A percentile compares a stretch with the other conserved stretches of the same genome.
These are phyloP conservation scores for Drosophila eugracilis DNA, from an alignment of 1,140 invertebrate genomes.

Conservation along the genomic window DNA sequence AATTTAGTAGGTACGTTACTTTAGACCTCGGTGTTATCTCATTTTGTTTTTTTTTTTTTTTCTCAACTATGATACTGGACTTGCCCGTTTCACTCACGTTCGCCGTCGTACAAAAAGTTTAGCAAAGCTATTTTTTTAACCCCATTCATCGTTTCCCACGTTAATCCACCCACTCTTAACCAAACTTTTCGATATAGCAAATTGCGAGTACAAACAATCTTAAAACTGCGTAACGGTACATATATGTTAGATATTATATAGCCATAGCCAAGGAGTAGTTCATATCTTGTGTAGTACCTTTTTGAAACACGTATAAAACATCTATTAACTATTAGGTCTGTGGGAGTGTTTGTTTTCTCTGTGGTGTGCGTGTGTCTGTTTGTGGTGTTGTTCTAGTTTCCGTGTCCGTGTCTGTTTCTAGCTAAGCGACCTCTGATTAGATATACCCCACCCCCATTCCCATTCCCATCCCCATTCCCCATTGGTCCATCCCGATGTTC, in stretches of 20 bases:
- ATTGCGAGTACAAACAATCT: constrained; percentile 78
- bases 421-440: constrained; percentile 63
- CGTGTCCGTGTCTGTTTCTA: constrained; percentile 43
- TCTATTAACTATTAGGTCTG: constrained; percentile 67
- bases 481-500: constrained; percentile 57
- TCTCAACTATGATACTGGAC: constrained; percentile 71
- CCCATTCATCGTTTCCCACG: constrained; percentile 11
- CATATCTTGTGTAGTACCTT: constrained; percentile 63
- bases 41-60: constrained; percentile 56
- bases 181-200: constrained; percentile 70
- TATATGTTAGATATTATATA: constrained; percentile 57
- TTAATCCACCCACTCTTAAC: constrained; percentile 1
- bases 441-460: constrained; percentile 44
- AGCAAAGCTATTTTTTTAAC: constrained; percentile 47
- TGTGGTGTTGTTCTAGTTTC: constrained; percentile 17
- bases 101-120: constrained; percentile 74
- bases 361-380: constrained; percentile 6
- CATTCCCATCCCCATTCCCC: too few species aligned
- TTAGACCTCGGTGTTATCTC: constrained; percentile 83
- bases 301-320: constrained; percentile 82
- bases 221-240: constrained; percentile 78
- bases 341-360: constrained; percentile 21
- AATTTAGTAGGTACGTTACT: constrained; percentile 84
- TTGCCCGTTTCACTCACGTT: constrained; percentile 65
- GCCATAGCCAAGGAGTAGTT: constrained; percentile 67